Evolutionary conservation across 1,140 invertebrate species (phyloP), one percentile per base, ranked within the genome.

Genomic region (Pentalonia nigronervosa): DNA sequence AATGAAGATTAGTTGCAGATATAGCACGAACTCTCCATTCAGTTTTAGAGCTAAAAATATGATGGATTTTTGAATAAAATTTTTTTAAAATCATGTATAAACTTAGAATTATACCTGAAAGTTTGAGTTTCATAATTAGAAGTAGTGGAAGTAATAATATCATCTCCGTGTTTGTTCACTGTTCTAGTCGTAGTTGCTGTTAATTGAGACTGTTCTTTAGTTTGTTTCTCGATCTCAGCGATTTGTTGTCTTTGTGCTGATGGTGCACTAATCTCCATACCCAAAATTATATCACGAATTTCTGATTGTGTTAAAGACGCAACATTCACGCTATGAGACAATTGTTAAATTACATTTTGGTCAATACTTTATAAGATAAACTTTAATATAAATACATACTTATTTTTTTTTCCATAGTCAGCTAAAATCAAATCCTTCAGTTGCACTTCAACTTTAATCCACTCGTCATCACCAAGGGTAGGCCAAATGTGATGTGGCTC

Each of bases 401-500:
- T 99, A 96, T 99, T 99, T 96, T 99, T 99, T 96, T 99, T 99
- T 94, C 99, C 99, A 95, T 99, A 99, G 96, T 99, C 99, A 67
- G 99, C 99, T 34, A 99, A 95, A 95, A 99, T 99, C 14, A 99
- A 96, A 96, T 99, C 99, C 95, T 99, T 99, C 2, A 99, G 96
- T 94, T 99, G 98, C 30, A 99, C 98, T 96, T 99, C 99, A 34
- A 99, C 98, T 95, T 99, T 99, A 94, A 99, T 99, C 99, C 99
- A 99, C 95, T 99, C 99, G 94, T 99, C 99, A 94, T 99, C 99
- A 7, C 97, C 97, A 0, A 99, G 95, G 0, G 98, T 98, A 0
- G 99, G 99, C 99, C 99, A 99, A 95, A 99, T 99, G 95, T 99
- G 99, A 96, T 99, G 99, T 0, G 98, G 97, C 95, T 99, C 99